phyloP scores from a whole-genome alignment of 2,888 invertebrate genomes.

The Iselma pallidipennis region DNA sequence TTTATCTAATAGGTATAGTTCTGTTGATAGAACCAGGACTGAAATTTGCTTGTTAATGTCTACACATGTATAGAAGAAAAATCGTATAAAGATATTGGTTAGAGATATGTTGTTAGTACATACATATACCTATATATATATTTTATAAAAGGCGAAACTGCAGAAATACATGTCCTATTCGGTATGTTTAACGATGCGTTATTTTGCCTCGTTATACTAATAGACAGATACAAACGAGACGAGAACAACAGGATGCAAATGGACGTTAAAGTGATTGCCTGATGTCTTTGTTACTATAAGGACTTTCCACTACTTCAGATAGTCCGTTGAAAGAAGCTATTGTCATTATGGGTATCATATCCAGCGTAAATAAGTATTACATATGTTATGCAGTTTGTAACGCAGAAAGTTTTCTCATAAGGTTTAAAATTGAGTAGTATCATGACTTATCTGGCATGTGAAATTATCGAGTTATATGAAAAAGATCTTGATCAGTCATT shows the following conservation, averaged over 20 bases:
- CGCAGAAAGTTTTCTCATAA: too few species aligned
- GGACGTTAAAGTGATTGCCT: conserved; percentile 26
- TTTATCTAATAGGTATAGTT: background rate
- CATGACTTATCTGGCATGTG: too few species aligned
- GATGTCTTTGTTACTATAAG: background rate
- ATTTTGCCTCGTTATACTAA: conserved; percentile 31
- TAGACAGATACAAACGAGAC: conserved; percentile 35
- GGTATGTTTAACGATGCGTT: conserved; percentile 10
- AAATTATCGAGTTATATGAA: too few species aligned
- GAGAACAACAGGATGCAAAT: conserved; percentile 32
- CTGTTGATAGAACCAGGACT: too few species aligned
- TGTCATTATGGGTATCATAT: background rate
- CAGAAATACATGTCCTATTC: background rate
- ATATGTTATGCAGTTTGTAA: too few species aligned
- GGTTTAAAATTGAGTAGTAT: too few species aligned
- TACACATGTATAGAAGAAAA: background rate
- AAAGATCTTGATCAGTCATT: too few species aligned
- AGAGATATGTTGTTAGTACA: background rate
- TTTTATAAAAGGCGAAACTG: background rate
- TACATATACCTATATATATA: background rate
- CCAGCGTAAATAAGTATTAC: too few species aligned
- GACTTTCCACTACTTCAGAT: background rate
- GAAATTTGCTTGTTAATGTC: background rate
- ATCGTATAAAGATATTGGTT: background rate
- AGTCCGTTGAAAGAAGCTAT: background rate